Evolutionary conservation across 2,797 vertebrate species (phyloP).

Genomic region (Anniella stebbinsi): DNA sequence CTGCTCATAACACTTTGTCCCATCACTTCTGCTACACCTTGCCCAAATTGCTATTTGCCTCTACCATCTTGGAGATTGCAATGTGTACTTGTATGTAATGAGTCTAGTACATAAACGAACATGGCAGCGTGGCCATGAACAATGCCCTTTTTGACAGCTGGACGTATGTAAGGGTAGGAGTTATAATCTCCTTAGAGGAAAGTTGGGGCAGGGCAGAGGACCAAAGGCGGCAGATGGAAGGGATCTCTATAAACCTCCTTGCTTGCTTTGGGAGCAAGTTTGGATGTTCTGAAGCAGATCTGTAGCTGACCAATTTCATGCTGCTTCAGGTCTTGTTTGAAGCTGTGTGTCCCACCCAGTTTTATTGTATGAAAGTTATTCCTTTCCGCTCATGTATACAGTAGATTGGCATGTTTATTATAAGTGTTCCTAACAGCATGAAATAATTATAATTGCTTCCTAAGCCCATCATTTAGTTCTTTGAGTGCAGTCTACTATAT

Average conservation of each 20-base stretch:
- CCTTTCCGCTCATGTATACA: constrained; percentile 14
- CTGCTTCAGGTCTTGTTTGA: background rate
- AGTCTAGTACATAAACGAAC: background rate
- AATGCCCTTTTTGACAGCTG: background rate
- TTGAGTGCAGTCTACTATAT: background rate
- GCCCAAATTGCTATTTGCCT: background rate
- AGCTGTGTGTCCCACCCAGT: background rate
- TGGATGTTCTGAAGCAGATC: background rate
- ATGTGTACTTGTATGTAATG: background rate
- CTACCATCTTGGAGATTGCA: background rate
- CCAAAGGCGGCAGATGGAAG: background rate
- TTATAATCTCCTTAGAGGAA: background rate
- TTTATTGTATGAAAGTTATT: background rate
- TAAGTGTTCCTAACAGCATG: constrained; percentile 22
- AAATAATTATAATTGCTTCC: constrained; percentile 35
- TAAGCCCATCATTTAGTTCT: constrained; percentile 9
- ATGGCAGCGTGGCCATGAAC: background rate
- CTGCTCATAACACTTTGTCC: background rate
- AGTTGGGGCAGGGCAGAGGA: background rate
- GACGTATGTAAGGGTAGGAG: background rate
- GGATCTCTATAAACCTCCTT: background rate
- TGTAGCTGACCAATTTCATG: background rate
- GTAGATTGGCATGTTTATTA: constrained; percentile 14
- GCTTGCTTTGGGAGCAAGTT: background rate
- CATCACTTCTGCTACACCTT: background rate